Base-by-base conservation (phyloP, 2,113 vertebrate genomes). In the Neogale vison region DNA sequence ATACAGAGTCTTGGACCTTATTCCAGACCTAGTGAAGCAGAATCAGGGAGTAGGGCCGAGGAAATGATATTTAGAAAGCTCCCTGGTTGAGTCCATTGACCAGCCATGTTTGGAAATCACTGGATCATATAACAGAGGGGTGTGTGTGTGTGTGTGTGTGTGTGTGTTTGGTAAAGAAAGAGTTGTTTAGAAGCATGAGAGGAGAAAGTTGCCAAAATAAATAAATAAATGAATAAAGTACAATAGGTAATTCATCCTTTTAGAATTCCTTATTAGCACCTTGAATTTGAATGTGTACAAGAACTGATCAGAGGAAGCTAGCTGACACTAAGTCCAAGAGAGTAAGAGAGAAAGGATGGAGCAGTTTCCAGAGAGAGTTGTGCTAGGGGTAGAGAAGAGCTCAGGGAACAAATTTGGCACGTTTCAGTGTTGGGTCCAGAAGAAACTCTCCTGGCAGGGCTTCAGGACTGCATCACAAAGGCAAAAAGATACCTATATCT, bases 11-110 rank as follows among this genome's bases (percentile, higher is more conserved):
- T n/a, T 79, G 10, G 13, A 13, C 4, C 36, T 83, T 12, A 57
- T 95, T 82, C 29, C 39, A 87, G 83, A 55, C 15, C 36, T 34
- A 2, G 3, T 36, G 57, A 88, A 39, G 59, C 1, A 77, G 26
- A 93, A 63, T 84, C 63, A 42, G 21, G 23, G 36, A 77, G 39
- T 69, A 39, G 87, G 74, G 31, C 42, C 26, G 31, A 94, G 36
- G 74, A 65, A 89, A 89, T 90, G 59, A 77, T 86, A 50, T 76
- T 77, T 77, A 20, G 24, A 94, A 95, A n/a, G 7, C 8, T 96
- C 0, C 36, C 15, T 88, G 9, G 23, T 72, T 61, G 80, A 85
- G 45, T 76, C 36, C 31, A 93, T 4, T 71, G 24, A 69, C n/a
- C n/a, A 45, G 42, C 17, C 31, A 26, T 95, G 17, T 74, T 65